phyloP scores from a whole-genome alignment of 2,113 vertebrate species.

The Platanista minor region DNA sequence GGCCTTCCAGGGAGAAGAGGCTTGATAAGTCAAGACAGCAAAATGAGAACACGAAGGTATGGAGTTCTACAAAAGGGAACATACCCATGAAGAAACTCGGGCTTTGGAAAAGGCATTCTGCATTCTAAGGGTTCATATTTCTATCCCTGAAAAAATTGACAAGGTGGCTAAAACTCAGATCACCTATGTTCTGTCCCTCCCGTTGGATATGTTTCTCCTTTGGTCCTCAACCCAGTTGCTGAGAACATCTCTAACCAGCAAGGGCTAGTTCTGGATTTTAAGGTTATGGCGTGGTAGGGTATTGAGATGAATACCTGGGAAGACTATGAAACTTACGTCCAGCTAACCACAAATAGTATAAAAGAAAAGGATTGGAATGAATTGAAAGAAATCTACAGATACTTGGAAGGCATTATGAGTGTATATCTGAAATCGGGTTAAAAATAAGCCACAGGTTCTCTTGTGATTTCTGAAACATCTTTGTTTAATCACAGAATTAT shows the following conservation, averaged over 20 bases:
- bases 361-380: accelerated
- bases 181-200: background rate
- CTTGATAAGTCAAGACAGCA: background rate
- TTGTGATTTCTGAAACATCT: constrained; percentile 26
- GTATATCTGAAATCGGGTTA: background rate
- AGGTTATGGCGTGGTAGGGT: accelerated
- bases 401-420: background rate
- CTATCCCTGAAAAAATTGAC: background rate
- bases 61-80: background rate
- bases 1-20: background rate
- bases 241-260: background rate
- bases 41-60: background rate
- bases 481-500: constrained; percentile 67
- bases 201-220: background rate
- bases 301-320: background rate
- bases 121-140: background rate
- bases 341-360: background rate
- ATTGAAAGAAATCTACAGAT: background rate
- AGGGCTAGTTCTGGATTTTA: constrained; percentile 7
- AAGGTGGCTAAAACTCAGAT: background rate
- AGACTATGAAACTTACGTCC: background rate
- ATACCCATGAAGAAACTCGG: background rate
- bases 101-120: background rate
- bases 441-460: constrained; percentile 38
- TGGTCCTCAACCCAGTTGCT: background rate